Evolutionary conservation across 2,113 vertebrate genomes (phyloP).

Genomic region (Phaethon lepturus): DNA sequence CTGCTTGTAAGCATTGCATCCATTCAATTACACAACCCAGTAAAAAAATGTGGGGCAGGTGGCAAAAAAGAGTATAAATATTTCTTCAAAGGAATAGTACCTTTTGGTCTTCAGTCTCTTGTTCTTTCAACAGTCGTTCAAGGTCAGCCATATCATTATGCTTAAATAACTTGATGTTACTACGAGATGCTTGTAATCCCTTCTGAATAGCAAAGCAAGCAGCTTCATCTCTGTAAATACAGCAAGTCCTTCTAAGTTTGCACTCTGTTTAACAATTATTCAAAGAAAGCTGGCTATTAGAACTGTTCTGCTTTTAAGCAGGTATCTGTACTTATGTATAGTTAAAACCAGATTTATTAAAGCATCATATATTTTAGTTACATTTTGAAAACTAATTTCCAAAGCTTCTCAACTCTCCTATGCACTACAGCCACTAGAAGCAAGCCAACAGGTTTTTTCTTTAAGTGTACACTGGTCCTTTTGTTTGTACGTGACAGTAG

Average conservation of each 20-base stretch:
- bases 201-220: constrained; percentile 98
- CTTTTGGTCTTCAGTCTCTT: constrained; percentile 95
- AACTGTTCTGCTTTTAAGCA: not conserved
- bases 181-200: constrained; percentile 94
- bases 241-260: not conserved
- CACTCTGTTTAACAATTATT: not conserved
- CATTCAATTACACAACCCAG: not conserved
- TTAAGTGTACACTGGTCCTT: not conserved
- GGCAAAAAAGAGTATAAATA: not conserved
- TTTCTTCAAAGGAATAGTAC: constrained; percentile 73
- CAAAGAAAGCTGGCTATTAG: not conserved
- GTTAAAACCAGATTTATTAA: not conserved
- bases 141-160: constrained; percentile 96
- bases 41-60: not conserved
- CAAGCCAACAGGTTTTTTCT: not conserved
- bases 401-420: not conserved
- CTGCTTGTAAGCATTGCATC: not conserved
- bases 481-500: not conserved
- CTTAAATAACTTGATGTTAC: constrained; percentile 94
- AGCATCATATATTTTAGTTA: not conserved
- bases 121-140: constrained; percentile 91
- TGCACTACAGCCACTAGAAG: not conserved
- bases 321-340: not conserved
- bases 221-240: constrained; percentile 87
- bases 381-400: not conserved